These are phyloP conservation scores for Idaea aversata DNA, from an alignment of 2,888 invertebrate genomes.

Conservation along the genomic window DNA sequence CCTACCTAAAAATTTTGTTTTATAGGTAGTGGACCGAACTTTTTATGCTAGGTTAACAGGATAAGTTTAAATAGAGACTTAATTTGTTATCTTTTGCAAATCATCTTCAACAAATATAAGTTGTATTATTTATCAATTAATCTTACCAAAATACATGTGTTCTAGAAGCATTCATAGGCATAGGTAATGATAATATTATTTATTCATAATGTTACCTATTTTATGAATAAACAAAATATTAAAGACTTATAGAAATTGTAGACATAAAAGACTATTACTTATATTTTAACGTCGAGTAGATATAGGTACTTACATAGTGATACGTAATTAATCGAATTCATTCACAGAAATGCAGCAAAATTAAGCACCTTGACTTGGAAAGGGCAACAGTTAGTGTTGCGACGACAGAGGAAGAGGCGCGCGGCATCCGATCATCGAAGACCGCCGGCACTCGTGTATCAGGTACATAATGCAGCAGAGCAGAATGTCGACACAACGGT, in stretches of 20 bases:
- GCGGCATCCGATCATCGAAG: constrained; percentile 27
- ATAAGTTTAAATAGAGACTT: too few relatives aligned
- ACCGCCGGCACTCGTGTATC: constrained; percentile 35
- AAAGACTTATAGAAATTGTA: background rate
- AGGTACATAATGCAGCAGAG: constrained; percentile 42
- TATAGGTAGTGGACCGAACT: too few relatives aligned
- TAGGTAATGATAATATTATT: too few relatives aligned
- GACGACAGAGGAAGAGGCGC: constrained; percentile 18
- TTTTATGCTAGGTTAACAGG: too few relatives aligned
- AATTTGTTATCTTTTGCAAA: too few relatives aligned
- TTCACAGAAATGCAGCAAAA: constrained; percentile 28
- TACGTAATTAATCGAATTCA: constrained; percentile 25
- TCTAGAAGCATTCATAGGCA: too few relatives aligned
- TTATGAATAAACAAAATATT: too few relatives aligned
- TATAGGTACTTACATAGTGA: constrained; percentile 35
- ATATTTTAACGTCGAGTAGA: background rate
- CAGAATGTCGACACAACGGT: constrained; percentile 33
- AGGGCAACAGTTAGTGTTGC: constrained; percentile 8
- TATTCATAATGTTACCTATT: too few relatives aligned
- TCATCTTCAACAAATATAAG: too few relatives aligned
- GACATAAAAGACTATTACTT: background rate
- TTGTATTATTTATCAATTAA: too few relatives aligned
- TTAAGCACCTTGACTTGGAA: constrained; percentile 21
- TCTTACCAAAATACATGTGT: too few relatives aligned
- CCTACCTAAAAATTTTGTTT: too few relatives aligned